Evolutionary conservation across 2,797 vertebrate genomes (phyloP), one percentile per base, ranked within the genome.

Genomic region (Megaceryle alcyon): DNA sequence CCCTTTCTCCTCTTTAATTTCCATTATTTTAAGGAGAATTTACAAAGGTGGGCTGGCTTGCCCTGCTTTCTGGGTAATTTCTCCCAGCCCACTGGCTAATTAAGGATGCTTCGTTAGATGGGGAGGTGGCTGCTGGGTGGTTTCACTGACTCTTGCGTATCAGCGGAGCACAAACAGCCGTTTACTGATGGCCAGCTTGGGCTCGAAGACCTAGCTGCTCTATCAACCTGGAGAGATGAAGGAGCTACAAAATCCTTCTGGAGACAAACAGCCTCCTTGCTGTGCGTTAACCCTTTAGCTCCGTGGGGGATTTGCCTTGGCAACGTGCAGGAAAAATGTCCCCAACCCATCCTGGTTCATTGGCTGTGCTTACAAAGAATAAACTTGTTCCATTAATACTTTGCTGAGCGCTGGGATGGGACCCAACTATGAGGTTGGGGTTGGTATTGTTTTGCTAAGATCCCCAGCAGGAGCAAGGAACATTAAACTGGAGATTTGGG

Each of bases 401-500:
- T 73, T 44, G 18, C 23, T 65, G 65, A 60, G 44, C 35, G 4
- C 35, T 0, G 0, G 8, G n/a, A 21, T 43, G 39, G 65, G 23
- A 51, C 8, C 1, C 3, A 79, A 22, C n/a, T 35, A 0, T 35
- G 1, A 2, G 15, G 1, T 49, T 1, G 3, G 12, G 2, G 29
- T 35, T 7, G 23, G 37, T 16, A 15, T 48, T 5, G 23, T 46
- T 13, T 17, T 14, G 1, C 14, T 71, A 5, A 33, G 16, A 5
- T 66, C 29, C 10, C 46, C 46, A 90, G 14, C 9, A 56, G 43
- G 46, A 83, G 31, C 48, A 57, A 35, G 17, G 19, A 71, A 3
- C 11, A 0, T 51, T 75, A 23, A 9, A 43, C 44, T 33, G 29
- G 26, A 72, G 61, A 68, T 86, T 44, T 79, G 33, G 19, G 29